Evolutionary conservation across 2,888 invertebrate species (phyloP), one percentile per base, ranked within the genome.

Genomic region (Megastigmus dorsalis): DNA sequence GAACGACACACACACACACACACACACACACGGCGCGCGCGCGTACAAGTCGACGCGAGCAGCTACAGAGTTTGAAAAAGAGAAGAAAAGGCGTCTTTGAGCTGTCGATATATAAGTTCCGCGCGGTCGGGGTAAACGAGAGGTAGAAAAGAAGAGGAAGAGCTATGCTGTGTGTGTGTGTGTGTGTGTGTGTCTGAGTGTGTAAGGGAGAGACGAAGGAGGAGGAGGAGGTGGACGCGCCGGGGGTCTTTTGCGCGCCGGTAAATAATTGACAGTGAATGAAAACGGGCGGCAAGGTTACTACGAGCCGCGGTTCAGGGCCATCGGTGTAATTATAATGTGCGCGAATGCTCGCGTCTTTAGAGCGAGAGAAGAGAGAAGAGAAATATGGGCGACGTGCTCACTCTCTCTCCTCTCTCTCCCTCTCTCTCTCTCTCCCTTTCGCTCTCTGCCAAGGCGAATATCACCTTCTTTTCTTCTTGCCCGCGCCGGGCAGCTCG

Each of bases 191-290:
- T n/a, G n/a, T n/a, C n/a, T n/a, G n/a, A n/a, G n/a, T n/a, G n/a
- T n/a, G n/a, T n/a, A n/a, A n/a, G n/a, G n/a, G n/a, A n/a, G n/a
- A n/a, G n/a, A n/a, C n/a, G n/a, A n/a, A n/a, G n/a, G 15, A n/a
- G 3, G 57, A 10, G 9, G 41, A 15, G 20, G 18, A 3, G 43
- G 30, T 62, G 74, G 65, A 59, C 63, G 66, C 76, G 74, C 69
- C 74, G 72, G 76, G 77, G 74, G 54, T 62, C 62, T 75, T n/a
- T n/a, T n/a, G 66, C 72, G 75, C 73, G 69, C 72, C 69, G 67
- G 77, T 70, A 67, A 78, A 79, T 80, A 80, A 80, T 80, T 79
- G 80, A 78, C 79, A 75, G 79, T 60, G 75, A 78, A 77, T 73
- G 76, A 73, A 76, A 73, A 69, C 73, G 67, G 54, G 57, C 63